Conservation (phyloP, 2,888 invertebrate species). For the Metellina segmentata region DNA sequence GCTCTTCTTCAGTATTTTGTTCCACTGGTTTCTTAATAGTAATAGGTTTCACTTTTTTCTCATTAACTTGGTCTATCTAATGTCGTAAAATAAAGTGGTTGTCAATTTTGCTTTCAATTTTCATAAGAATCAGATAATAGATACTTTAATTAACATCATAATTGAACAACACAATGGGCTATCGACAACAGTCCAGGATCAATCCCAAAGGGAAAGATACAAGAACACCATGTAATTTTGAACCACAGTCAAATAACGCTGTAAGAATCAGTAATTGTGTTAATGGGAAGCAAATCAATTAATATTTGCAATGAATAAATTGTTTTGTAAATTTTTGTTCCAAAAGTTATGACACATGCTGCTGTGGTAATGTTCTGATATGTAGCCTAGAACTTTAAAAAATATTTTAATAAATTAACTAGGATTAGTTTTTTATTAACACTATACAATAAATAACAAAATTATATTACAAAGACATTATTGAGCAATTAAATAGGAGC, state of each 20-base stretch:
- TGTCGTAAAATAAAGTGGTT: neutral
- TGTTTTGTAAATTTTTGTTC: neutral
- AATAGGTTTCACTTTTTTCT: slow-evolving; percentile 29
- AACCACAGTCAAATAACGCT: too few species aligned
- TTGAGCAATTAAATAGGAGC: neutral
- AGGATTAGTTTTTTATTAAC: neutral
- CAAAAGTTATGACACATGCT: neutral
- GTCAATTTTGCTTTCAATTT: neutral
- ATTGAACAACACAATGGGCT: too few species aligned
- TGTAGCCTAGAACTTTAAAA: too few species aligned
- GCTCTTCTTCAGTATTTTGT: slow-evolving; percentile 81
- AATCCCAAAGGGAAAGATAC: too few species aligned
- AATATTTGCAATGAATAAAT: neutral
- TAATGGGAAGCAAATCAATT: neutral
- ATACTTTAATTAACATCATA: too few species aligned
- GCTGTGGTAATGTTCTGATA: too few species aligned
- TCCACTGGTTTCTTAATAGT: slow-evolving; percentile 50
- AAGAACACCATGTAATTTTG: too few species aligned
- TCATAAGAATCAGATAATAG: too few species aligned
- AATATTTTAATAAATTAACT: too few species aligned
- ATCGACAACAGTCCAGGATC: too few species aligned
- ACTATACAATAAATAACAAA: neutral
- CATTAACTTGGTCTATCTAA: slow-evolving; percentile 28
- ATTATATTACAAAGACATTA: neutral
- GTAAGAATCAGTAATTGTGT: neutral